Evolutionary conservation across 2,888 invertebrate genomes (phyloP), one percentile per base, ranked within the genome.

Genomic region (Chirona hameri): DNA sequence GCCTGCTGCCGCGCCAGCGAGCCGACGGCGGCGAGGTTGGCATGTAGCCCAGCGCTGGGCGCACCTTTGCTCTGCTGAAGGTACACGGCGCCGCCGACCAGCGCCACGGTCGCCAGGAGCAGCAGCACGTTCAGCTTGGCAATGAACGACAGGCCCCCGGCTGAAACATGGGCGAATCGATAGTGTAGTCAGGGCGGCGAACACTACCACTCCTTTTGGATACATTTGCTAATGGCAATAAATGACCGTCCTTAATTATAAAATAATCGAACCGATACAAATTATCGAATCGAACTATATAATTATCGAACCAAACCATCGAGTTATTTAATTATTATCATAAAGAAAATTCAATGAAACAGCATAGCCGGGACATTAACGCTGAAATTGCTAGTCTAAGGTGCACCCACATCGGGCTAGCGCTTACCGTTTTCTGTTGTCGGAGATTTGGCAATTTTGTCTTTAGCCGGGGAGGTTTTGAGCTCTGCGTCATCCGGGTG

Each of bases 81-180:
- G 10, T 76, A 76, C 10, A 76, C 12, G 76, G 24, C 76, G 46
- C 76, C 76, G 24, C 39, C 46, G 39, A 12, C 76, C 76, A 76
- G 27, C 76, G 76, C 76, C 39, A 76, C 21, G 24, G 46, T 24
- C 39, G 76, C 46, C 76, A 76, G 31, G 5, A 76, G 76, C 46
- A 76, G 76, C 46, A 46, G 18, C 39, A 76, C 21, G 76, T 76
- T 76, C 76, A 76, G 24, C 76, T 76, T 76, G 46, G 46, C 76
- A 9, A 76, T 24, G 24, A 24, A 1, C 46, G 76, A 76, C 46
- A 39, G 39, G 46, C 27, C 24, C 24, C 24, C 76, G 0, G 46
- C 72, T 72, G 72, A 27, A 72, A 31, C 69, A 31, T 31, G 31
- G 31, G 5, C 18, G 31, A 39, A 39, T 39, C 7, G 39, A 39